Conservation (phyloP, 2,113 vertebrate genomes). For the Callionymus lyra region DNA sequence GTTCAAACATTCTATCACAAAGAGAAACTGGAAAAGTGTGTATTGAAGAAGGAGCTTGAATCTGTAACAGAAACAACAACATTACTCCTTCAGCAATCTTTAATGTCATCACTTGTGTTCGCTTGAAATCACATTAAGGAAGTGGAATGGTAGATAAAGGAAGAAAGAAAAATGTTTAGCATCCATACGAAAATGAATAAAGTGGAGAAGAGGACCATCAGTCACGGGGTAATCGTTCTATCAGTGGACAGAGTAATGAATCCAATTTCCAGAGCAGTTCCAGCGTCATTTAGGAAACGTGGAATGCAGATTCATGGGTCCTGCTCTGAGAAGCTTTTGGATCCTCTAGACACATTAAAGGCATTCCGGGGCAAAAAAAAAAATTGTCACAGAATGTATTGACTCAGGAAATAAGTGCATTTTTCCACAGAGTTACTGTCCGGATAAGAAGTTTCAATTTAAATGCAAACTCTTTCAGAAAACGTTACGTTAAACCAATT, state of each 20-base stretch:
- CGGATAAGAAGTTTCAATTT: background rate
- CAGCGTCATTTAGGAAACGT: constrained; percentile 32
- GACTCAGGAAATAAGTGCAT: constrained; percentile 15
- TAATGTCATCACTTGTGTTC: constrained; percentile 17
- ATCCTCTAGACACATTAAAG: constrained; percentile 31
- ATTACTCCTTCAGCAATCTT: constrained; percentile 15
- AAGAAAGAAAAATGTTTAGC: constrained; percentile 25
- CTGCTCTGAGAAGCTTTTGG: constrained; percentile 17
- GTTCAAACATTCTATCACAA: background rate
- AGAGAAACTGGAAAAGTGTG: background rate
- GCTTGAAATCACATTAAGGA: constrained; percentile 16
- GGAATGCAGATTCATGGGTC: constrained; percentile 36
- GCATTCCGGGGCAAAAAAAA: constrained; percentile 24
- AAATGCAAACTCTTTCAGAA: background rate
- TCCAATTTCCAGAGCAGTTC: constrained; percentile 41
- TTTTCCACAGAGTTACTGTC: constrained; percentile 3
- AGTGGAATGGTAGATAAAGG: constrained; percentile 12
- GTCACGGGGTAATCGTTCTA: constrained; percentile 46
- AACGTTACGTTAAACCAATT: background rate
- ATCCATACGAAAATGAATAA: constrained; percentile 31
- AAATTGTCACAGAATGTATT: constrained; percentile 26
- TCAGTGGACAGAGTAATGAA: constrained; percentile 49
- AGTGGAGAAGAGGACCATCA: constrained; percentile 24
- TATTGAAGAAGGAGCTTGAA: background rate
- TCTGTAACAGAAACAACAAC: constrained; percentile 12